Evolutionary conservation across 23 tunicate genomes (phyloP).

Genomic region (Ascidia mentula): DNA sequence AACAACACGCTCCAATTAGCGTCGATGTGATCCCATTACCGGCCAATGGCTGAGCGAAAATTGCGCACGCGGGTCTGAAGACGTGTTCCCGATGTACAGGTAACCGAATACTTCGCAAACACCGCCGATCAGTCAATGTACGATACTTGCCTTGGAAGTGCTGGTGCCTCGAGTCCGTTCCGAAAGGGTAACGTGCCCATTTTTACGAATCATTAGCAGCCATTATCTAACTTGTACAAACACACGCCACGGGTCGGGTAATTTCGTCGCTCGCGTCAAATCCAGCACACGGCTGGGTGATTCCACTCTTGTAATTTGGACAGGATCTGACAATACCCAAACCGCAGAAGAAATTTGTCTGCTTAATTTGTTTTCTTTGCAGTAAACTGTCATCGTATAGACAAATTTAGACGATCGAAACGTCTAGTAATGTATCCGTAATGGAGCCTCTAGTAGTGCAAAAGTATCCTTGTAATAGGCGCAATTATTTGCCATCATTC

Average conservation of each 20-base stretch:
- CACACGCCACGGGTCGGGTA: slow-evolving; percentile 9
- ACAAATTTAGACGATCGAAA: no score
- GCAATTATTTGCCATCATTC: no score
- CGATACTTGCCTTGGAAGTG: not conserved
- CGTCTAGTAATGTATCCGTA: no score
- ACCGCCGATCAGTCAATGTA: not conserved
- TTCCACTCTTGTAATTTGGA: not conserved
- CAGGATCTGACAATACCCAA: no score
- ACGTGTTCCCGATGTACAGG: not conserved
- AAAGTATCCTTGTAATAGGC: no score
- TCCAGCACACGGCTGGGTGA: not conserved
- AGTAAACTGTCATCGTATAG: no score
- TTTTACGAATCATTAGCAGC: slow-evolving; percentile 7
- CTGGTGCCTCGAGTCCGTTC: not conserved
- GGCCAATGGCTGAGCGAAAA: not conserved
- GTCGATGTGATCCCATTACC: slow-evolving; percentile 1
- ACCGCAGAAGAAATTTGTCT: no score
- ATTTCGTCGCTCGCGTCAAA: not conserved
- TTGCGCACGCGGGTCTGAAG: not conserved
- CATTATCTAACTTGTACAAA: not conserved
- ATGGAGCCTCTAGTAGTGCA: no score
- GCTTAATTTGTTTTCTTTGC: no score
- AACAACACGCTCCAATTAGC: slow-evolving; percentile 11
- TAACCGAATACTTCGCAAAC: slow-evolving; percentile 4
- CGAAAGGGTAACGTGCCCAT: not conserved